phyloP scores from a whole-genome alignment of 2,888 invertebrate genomes.

The Amblyteles armatorius region DNA sequence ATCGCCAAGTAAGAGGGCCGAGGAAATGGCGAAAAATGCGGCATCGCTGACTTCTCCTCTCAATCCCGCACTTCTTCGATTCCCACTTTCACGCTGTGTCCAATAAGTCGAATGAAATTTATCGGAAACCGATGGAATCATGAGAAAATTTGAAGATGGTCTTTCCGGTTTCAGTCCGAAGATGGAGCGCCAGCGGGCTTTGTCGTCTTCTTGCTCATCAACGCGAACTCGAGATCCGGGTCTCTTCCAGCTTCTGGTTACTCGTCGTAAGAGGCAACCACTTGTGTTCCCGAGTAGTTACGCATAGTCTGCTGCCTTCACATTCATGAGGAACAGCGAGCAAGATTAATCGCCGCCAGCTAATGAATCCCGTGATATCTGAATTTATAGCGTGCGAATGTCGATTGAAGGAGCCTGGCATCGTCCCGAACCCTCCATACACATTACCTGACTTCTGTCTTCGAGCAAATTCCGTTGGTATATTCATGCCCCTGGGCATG shows the following conservation, averaged over 20 bases:
- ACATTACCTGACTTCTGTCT: too few species aligned
- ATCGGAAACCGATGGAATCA: background rate
- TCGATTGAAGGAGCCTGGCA: background rate
- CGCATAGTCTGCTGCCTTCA: background rate
- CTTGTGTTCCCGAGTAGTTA: conserved; percentile 27
- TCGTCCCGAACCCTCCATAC: background rate
- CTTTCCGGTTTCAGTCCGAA: background rate
- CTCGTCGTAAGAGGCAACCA: background rate
- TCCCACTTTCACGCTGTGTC: too few species aligned
- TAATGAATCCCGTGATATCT: conserved; percentile 53
- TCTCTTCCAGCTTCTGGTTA: conserved; percentile 10
- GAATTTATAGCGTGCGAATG: conserved; percentile 9
- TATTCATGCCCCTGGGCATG: background rate
- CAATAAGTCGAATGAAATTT: too few species aligned
- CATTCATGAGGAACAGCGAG: conserved; percentile 28
- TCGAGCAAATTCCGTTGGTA: too few species aligned
- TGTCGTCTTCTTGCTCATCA: background rate
- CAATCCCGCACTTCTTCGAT: background rate
- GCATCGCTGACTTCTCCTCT: too few species aligned
- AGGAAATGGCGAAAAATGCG: background rate
- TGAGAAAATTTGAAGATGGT: background rate
- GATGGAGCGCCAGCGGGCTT: background rate
- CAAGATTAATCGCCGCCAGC: conserved; percentile 43
- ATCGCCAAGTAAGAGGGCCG: conserved; percentile 8
- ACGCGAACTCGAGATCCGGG: background rate